A percentile compares a stretch with the other conserved stretches of the same genome.
Conservation (phyloP, 2,113 vertebrate species). For the Platysternon megacephalum region DNA sequence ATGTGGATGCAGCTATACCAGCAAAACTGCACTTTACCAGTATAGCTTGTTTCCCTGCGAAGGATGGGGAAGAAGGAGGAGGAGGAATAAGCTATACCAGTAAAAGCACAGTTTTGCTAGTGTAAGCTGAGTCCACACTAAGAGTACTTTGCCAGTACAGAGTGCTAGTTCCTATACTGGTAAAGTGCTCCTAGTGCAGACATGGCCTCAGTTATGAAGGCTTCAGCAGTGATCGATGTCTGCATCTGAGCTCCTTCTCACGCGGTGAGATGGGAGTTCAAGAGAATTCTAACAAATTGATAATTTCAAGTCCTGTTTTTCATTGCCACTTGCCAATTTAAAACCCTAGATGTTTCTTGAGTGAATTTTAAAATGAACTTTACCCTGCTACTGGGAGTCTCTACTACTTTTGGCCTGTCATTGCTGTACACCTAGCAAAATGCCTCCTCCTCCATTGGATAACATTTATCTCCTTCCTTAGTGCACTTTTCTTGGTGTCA, state of each 20-base stretch:
- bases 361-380: neutral
- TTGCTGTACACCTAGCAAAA: no score
- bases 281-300: neutral
- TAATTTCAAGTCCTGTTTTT: neutral
- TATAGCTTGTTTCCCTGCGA: neutral
- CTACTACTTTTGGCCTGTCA: neutral
- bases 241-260: neutral
- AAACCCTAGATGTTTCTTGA: neutral
- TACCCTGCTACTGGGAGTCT: neutral
- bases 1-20: neutral
- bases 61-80: neutral
- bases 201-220: neutral
- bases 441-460: fast-evolving
- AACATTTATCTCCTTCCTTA: fast-evolving
- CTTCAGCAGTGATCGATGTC: neutral
- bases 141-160: no score
- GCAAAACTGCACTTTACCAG: neutral
- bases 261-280: neutral
- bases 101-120: neutral
- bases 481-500: neutral
- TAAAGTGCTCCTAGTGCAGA: no score
- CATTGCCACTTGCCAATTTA: neutral
- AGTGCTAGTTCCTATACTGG: no score
- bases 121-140: neutral
- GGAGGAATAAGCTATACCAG: neutral